Conservation (phyloP, 2,888 invertebrate species). For the Anoplius nigerrimus region DNA sequence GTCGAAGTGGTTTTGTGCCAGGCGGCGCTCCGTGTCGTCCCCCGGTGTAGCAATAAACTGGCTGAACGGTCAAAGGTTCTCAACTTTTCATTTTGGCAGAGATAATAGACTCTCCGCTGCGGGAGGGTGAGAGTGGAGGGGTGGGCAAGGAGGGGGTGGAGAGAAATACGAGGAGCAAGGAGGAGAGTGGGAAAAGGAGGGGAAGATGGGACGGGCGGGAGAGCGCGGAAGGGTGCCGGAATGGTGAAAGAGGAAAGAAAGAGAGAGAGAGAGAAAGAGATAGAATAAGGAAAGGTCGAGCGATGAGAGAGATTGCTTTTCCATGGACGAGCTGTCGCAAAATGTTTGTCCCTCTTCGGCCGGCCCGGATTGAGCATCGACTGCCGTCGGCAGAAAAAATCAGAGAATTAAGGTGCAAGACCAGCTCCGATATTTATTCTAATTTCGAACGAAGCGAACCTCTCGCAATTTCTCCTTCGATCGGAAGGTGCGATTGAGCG, state of each 20-base stretch:
- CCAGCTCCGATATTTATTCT: neutral
- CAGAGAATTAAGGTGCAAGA: constrained; percentile 2
- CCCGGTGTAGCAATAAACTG: constrained; percentile 64
- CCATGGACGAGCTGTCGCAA: constrained; percentile 35
- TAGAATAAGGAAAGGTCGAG: neutral
- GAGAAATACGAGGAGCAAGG: neutral
- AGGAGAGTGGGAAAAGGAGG: constrained; percentile 13
- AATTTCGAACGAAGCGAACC: neutral
- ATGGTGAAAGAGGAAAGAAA: constrained; percentile 6
- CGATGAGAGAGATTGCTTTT: constrained; percentile 48
- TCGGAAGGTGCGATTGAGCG: neutral
- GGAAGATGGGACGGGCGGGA: constrained; percentile 5
- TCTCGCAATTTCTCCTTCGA: neutral
- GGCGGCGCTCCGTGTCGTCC: constrained; percentile 63
- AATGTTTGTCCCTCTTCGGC: constrained; percentile 36
- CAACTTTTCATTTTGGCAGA: constrained; percentile 54
- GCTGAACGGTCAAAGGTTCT: constrained; percentile 61
- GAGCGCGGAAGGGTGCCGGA: constrained; percentile 9
- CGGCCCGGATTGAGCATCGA: constrained; percentile 28
- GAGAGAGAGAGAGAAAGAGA: neutral
- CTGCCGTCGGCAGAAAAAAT: constrained; percentile 12
- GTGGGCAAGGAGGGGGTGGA: constrained; percentile 7
- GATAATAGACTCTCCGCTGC: constrained; percentile 39
- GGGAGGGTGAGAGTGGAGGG: constrained; percentile 20
- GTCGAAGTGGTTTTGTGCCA: constrained; percentile 69